A percentile compares a stretch with the other conserved stretches of the same genome.
These are phyloP conservation scores for Campylorhamphus procurvoides DNA, from an alignment of 2,113 vertebrate species.

Conservation along the genomic window DNA sequence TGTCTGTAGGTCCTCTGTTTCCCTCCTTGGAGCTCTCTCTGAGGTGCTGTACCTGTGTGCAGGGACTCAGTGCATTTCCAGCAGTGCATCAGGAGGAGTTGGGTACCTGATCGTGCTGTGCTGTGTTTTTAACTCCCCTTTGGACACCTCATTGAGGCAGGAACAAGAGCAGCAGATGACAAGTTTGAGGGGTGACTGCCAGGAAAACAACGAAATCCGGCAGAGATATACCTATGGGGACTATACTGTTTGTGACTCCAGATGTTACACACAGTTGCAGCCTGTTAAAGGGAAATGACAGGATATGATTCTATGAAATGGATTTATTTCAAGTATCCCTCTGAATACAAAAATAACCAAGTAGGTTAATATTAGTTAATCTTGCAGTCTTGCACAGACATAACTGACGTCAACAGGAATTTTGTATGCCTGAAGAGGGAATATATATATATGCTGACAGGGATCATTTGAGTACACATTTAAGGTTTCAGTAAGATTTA, in stretches of 20 bases:
- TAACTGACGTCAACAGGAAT: constrained; percentile 36
- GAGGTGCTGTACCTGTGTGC: not conserved
- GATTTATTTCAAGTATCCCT: not conserved
- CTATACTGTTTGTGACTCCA: not conserved
- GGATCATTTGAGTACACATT: constrained; percentile 17
- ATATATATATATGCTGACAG: constrained; percentile 1
- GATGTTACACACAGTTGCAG: not conserved
- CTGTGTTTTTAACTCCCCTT: not conserved
- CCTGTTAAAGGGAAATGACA: not conserved
- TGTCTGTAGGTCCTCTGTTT: not conserved
- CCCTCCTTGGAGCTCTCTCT: not conserved
- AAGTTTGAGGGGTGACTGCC: not conserved
- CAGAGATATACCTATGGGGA: not conserved
- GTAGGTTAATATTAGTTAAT: constrained; percentile 49
- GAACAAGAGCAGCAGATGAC: not conserved
- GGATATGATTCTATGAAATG: constrained; percentile 22
- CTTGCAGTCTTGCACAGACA: not conserved
- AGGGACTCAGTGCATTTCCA: not conserved
- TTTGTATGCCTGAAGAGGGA: constrained; percentile 16
- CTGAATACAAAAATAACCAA: not conserved
- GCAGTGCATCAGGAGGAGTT: not conserved
- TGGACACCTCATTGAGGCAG: not conserved
- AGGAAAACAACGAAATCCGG: not conserved
- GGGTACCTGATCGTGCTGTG: not conserved
- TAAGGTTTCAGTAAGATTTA: constrained; percentile 20